Evolutionary conservation across 2,113 vertebrate genomes (phyloP), one percentile per base, ranked within the genome.

Genomic region (Girardinichthys multiradiatus): DNA sequence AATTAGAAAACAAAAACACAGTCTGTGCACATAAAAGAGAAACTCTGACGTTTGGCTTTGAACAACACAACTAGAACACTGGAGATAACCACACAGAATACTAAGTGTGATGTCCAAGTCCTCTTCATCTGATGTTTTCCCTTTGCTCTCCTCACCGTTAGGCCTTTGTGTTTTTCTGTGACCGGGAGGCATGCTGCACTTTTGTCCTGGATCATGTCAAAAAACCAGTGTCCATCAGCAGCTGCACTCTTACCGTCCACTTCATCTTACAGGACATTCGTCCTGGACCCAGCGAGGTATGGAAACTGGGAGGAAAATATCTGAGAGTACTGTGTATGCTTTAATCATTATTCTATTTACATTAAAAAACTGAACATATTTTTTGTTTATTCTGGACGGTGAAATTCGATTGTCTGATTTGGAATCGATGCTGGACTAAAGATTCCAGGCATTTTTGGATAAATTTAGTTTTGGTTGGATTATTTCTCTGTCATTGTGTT

Each of bases 81-180:
- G 35, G n/a, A n/a, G 4, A n/a, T n/a, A n/a, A n/a, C n/a, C n/a
- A n/a, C n/a, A n/a, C n/a, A n/a, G n/a, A n/a, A n/a, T n/a, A n/a
- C n/a, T n/a, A n/a, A n/a, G n/a, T n/a, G n/a, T n/a, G n/a, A n/a
- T n/a, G n/a, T n/a, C n/a, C n/a, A n/a, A n/a, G n/a, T n/a, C n/a
- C n/a, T n/a, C n/a, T n/a, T n/a, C n/a, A n/a, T 54, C n/a, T 54
- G 1, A 8, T 14, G 4, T 30, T 28, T 27, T 9, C 7, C 37
- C 7, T 31, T 2, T n/a, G 6, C 3, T 58, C 1, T 62, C 2
- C 31, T 15, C 31, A 0, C 10, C 28, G 29, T 2, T 68, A 90
- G 88, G 83, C 81, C 4, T 90, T 87, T 33, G 63, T 87, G 19
- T 48, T 69, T 28, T 80, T 87, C 59, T 26, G 0, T 4, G 19